Evolutionary conservation across 2,888 invertebrate genomes (phyloP).

Genomic region (Syritta pipiens): DNA sequence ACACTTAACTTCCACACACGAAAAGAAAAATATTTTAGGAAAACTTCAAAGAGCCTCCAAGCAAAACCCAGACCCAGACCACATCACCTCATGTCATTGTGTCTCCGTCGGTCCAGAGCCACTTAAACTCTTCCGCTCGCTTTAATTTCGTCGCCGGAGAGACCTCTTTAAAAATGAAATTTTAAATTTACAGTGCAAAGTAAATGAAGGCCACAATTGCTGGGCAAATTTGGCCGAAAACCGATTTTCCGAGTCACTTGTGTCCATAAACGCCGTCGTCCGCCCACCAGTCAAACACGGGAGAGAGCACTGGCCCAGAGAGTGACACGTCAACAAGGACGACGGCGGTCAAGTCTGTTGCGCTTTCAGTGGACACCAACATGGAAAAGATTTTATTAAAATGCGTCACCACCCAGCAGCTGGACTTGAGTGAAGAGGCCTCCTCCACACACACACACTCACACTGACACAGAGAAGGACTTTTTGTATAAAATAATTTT

Average conservation of each 20-base stretch:
- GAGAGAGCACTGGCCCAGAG: not conserved
- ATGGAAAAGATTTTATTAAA: conserved; percentile 62
- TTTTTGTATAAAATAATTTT: conserved; percentile 58
- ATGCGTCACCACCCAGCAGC: conserved; percentile 25
- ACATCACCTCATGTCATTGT: too few relatives aligned
- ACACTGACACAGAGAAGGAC: too few relatives aligned
- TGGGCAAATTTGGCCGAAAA: conserved; percentile 43
- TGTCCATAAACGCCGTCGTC: conserved; percentile 14
- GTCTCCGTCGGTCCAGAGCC: too few relatives aligned
- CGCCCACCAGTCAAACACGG: too few relatives aligned
- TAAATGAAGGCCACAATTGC: conserved; percentile 55
- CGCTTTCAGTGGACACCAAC: conserved; percentile 51
- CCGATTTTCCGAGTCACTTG: conserved; percentile 27
- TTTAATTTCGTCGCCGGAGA: not conserved
- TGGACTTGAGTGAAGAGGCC: too few relatives aligned
- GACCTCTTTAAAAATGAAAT: conserved; percentile 3
- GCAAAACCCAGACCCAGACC: too few relatives aligned
- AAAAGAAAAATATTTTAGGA: too few relatives aligned
- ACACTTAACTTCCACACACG: too few relatives aligned
- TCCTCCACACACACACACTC: too few relatives aligned
- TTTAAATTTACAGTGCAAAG: conserved; percentile 34
- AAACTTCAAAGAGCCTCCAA: too few relatives aligned
- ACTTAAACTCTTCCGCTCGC: too few relatives aligned
- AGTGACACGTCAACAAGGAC: not conserved
- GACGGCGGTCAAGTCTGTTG: conserved; percentile 11